phyloP scores from a whole-genome alignment of 2,797 vertebrate species.

The Australoheros facetus region DNA sequence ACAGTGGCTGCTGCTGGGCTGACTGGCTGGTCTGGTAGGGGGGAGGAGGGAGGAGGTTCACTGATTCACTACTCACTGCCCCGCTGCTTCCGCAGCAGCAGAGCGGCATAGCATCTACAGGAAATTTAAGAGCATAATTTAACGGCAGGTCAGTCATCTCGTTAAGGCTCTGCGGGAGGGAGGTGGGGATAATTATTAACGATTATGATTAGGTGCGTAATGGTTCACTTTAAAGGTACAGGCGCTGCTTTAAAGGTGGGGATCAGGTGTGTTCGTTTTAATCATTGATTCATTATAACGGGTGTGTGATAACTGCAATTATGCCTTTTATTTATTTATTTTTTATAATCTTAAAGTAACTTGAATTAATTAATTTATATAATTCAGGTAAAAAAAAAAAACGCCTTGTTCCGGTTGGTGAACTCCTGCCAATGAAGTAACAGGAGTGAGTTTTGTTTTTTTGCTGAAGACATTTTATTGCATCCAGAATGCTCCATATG shows the following conservation, averaged over 20 bases:
- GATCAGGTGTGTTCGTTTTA: background rate
- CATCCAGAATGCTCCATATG: background rate
- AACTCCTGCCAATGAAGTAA: background rate
- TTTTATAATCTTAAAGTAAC: background rate
- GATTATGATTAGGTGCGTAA: slow-evolving; percentile 43
- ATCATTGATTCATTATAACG: background rate
- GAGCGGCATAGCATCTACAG: slow-evolving; percentile 61
- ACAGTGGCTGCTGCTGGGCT: slow-evolving; percentile 52
- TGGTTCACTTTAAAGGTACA: slow-evolving; percentile 39
- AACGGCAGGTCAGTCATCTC: slow-evolving; percentile 67
- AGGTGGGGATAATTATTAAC: slow-evolving; percentile 33
- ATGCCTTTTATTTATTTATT: background rate
- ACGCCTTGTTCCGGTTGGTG: background rate
- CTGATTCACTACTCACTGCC: slow-evolving; percentile 46
- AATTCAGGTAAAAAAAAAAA: background rate
- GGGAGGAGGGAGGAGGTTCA: slow-evolving; percentile 60
- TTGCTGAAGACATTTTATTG: background rate
- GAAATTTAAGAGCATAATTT: slow-evolving; percentile 71
- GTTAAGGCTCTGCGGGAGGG: slow-evolving; percentile 60
- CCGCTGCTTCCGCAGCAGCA: slow-evolving; percentile 69
- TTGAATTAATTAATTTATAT: background rate
- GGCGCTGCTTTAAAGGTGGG: background rate
- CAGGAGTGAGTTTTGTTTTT: background rate
- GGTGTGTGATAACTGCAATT: background rate
- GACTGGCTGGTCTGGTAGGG: slow-evolving; percentile 48